Conservation (phyloP, 1,140 invertebrate species). For the Marisa cornuarietis region DNA sequence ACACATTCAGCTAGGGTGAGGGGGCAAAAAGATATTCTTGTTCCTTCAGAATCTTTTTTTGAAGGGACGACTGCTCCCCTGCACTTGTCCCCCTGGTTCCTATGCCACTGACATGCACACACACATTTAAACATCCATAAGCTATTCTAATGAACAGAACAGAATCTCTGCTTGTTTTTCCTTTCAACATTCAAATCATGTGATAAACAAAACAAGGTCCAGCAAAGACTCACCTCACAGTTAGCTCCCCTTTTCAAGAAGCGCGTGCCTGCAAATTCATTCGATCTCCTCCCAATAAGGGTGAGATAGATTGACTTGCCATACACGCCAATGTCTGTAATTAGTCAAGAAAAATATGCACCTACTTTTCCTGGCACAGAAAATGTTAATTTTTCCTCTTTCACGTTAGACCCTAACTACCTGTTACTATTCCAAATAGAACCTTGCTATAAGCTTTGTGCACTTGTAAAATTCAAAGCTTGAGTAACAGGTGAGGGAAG, state of each 20-base stretch:
- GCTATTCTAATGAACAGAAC: no score
- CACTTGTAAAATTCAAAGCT: background rate
- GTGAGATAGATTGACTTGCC: constrained; percentile 90
- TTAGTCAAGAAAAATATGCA: constrained; percentile 29
- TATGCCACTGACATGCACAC: no score
- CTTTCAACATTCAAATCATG: no score
- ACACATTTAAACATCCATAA: no score
- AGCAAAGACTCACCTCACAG: constrained; percentile 74
- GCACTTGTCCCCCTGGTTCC: no score
- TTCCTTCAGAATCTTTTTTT: no score
- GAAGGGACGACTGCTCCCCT: no score
- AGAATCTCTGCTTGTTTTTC: no score
- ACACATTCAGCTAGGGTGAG: no score
- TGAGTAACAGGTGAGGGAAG: no score
- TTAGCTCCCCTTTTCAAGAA: constrained; percentile 97
- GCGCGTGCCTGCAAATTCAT: constrained; percentile 92
- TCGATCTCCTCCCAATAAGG: constrained; percentile 88
- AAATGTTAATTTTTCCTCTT: background rate
- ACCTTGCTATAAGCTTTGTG: background rate
- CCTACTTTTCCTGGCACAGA: no score
- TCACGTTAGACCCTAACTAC: background rate
- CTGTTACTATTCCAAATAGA: background rate
- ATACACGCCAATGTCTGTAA: constrained; percentile 88
- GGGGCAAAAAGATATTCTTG: no score
- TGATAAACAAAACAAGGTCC: background rate